Percentiles rank a stretch among this genome's conserved stretches.
These are phyloP conservation scores for Ptilonorhynchus violaceus DNA, from an alignment of 2,113 vertebrate species.

Conservation along the genomic window DNA sequence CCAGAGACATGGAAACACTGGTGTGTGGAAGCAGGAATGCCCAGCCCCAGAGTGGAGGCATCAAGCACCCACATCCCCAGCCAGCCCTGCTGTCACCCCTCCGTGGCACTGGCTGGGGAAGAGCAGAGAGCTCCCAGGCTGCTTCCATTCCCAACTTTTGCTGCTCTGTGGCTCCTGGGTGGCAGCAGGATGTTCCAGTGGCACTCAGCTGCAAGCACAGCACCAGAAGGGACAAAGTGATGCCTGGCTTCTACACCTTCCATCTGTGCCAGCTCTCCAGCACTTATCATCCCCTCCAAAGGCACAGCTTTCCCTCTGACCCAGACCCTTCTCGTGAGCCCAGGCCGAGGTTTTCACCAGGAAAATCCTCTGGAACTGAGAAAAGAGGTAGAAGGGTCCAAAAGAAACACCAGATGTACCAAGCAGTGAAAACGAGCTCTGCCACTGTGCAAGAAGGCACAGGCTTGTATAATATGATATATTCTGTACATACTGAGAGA, in stretches of 20 bases:
- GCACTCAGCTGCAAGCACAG: background rate
- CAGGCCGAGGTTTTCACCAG: background rate
- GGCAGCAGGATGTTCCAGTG: background rate
- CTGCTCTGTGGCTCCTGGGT: background rate
- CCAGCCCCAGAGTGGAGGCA: accelerated
- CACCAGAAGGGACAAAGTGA: background rate
- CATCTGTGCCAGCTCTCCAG: background rate
- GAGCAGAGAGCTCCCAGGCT: background rate
- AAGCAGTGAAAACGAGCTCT: background rate
- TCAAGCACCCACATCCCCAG: background rate
- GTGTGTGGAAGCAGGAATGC: background rate
- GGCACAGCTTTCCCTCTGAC: background rate
- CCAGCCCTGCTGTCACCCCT: background rate
- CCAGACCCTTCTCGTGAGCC: background rate
- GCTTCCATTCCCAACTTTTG: background rate
- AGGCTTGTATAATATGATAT: conserved; percentile 16
- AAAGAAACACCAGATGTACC: conserved; percentile 23
- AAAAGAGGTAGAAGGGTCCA: background rate
- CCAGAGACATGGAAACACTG: accelerated
- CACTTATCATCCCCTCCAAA: background rate
- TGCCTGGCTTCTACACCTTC: background rate
- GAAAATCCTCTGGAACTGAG: background rate
- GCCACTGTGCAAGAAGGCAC: conserved; percentile 35
- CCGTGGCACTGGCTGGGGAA: background rate
- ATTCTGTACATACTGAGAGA: background rate